phyloP scores from a whole-genome alignment of 2,113 vertebrate species.

The Carassius gibelio region DNA sequence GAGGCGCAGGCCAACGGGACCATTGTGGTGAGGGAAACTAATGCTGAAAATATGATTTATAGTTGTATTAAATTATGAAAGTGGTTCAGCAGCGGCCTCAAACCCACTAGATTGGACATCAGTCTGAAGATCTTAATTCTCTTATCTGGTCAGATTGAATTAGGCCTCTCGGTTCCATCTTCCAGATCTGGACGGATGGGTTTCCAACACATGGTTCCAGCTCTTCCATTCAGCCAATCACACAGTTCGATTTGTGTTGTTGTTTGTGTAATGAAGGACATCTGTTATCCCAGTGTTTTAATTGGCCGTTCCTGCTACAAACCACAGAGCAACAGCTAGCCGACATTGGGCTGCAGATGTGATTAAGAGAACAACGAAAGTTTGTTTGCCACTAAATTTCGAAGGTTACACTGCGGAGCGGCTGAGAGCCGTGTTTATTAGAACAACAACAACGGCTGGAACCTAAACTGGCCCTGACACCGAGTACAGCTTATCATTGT shows the following conservation, averaged over 20 bases:
- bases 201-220: conserved; percentile 17
- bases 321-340: conserved; percentile 28
- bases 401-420: not conserved
- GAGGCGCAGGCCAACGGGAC: conserved; percentile 54
- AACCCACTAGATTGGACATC: not conserved
- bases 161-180: not conserved
- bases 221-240: not conserved
- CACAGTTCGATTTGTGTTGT: conserved; percentile 29
- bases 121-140: not conserved
- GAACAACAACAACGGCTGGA: not conserved
- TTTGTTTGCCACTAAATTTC: conserved; percentile 20
- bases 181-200: not conserved
- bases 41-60: not conserved
- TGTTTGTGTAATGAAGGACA: conserved; percentile 51
- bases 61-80: not conserved
- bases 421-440: not conserved
- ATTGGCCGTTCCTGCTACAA: conserved; percentile 34
- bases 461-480: not conserved
- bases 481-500: conserved; percentile 6
- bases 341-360: conserved; percentile 29
- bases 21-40: conserved; percentile 61
- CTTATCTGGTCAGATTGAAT: not conserved
- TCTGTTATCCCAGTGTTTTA: conserved; percentile 56
- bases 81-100: not conserved
- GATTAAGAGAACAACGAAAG: conserved; percentile 5